Base-by-base conservation (phyloP, 2,888 invertebrate species). In the Drosophila ezoana region DNA sequence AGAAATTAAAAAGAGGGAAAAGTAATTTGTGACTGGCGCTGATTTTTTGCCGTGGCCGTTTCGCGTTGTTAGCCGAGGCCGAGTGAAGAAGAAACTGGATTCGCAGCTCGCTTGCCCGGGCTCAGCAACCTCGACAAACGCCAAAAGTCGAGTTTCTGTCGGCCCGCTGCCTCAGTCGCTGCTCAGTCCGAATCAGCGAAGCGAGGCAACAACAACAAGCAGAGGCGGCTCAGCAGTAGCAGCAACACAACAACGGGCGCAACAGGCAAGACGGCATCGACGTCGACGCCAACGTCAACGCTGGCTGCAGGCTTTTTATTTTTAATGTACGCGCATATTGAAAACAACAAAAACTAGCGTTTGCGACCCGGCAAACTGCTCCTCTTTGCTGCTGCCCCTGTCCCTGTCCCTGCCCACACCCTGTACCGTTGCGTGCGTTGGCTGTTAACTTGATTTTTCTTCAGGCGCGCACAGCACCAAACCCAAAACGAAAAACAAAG, bases 81-180 rank as follows among this genome's bases (percentile, higher is more conserved):
- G 73, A 88, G 89, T 88, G 85, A 89, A 89, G 87, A 89, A 86
- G 87, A 84, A 84, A 84, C 84, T 84, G 84, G 89, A 87, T 87
- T 85, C 79, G 79, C 85, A 74, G 74, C 64, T 87, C 74, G 73
- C 71, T 72, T 64, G 85, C 68, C 81, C 78, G 83, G 77, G 85
- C 78, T 77, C 84, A 83, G 84, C 84, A 71, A 86, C 77, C 80
- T 87, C 81, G 81, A 70, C 87, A 87, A 81, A 66, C 71, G 82
- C 62, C 82, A 87, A 77, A 84, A 84, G 83, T 86, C 81, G 81
- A 81, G 86, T 85, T 80, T 82, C 79, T 62, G 81, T 68, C 79
- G 41, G 63, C 41, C 11, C 56, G 41, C 70, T 59, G 62, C 40
- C 62, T 16, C 75, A 32, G 66, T 54, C 56, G 65, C 68, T 54